Evolutionary conservation across 1,140 invertebrate species (phyloP), one percentile per base, ranked within the genome.

Genomic region (Brevipalpus yothersi): DNA sequence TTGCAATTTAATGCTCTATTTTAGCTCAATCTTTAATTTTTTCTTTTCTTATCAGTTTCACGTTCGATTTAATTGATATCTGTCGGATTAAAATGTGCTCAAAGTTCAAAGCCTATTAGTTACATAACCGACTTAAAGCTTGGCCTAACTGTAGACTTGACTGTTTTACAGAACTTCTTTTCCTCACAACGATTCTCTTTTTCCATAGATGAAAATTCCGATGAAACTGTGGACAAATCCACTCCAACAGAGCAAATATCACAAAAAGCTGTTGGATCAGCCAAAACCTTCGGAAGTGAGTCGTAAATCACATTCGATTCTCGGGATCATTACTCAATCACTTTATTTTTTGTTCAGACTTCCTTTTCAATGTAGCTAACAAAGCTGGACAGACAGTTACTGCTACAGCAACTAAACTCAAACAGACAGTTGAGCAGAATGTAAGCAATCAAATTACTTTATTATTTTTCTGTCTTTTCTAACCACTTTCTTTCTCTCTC

Each of bases 391-490:
- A 79, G 68, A 79, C 78, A 51, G 80, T 83, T 1, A 79, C 75
- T 58, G 80, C 84, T 71, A 82, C 82, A 62, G 80, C 82, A 60
- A 87, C 80, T 63, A 90, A 93, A 72, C 84, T 95, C 66, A 93
- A 93, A 76, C 86, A 90, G 72, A 86, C 85, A 66, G 87, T 93
- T 60, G 89, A 92, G 73, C 86, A 93, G 76, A 93, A 90, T 73
- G 88, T 93, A 73, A 84, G 82, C 80, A 45, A 42, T 13, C 59
- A 53, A 53, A 61, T 41, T 60, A 43, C 11, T 49, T 41, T 1
- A 59, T 1, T 21, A 41, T 60, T 19, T 31, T 40, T 39, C 40
- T 39, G 3, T 47, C 8, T 19, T 51, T 56, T 55, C 55, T 21
- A 41, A 13, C 23, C 5, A 12, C 7, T 55, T 49, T 11, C 8